Conservation (phyloP, 2,888 invertebrate species). For the Nomada lathburiana region DNA sequence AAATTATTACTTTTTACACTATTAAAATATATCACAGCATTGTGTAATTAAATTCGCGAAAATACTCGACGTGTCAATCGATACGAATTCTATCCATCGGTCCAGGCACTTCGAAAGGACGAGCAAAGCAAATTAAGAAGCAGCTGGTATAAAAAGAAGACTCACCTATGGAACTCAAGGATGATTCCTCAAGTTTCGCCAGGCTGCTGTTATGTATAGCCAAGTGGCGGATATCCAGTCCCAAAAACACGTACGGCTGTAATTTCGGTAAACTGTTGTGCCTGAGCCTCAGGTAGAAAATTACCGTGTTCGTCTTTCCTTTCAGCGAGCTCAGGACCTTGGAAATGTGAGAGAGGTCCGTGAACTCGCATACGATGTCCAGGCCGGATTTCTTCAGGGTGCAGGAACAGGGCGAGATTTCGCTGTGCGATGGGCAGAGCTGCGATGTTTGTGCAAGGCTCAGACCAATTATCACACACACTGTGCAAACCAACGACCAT, state of each 20-base stretch:
- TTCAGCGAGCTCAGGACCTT: slow-evolving; percentile 93
- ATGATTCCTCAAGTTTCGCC: slow-evolving; percentile 94
- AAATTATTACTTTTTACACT: no score
- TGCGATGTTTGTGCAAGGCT: slow-evolving; percentile 60
- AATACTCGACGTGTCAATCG: no score
- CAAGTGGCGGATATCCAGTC: slow-evolving; percentile 94
- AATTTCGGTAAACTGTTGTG: slow-evolving; percentile 94
- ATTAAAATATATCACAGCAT: no score
- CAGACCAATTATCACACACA: slow-evolving; percentile 52
- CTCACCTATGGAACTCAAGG: slow-evolving; percentile 94
- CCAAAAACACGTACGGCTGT: slow-evolving; percentile 94
- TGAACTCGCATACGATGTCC: slow-evolving; percentile 95
- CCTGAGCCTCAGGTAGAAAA: slow-evolving; percentile 94
- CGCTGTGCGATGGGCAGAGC: slow-evolving; percentile 87
- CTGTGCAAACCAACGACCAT: slow-evolving; percentile 60
- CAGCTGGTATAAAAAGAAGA: background rate
- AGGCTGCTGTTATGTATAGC: slow-evolving; percentile 95
- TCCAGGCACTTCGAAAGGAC: background rate
- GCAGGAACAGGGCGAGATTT: slow-evolving; percentile 93
- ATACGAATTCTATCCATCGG: background rate
- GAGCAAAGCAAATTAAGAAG: background rate
- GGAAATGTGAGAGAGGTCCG: slow-evolving; percentile 91
- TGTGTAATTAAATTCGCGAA: no score
- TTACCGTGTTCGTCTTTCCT: slow-evolving; percentile 90
- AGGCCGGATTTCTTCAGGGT: slow-evolving; percentile 94